Percentiles rank a stretch among this genome's conserved stretches.
phyloP scores from a whole-genome alignment of 2,797 vertebrate genomes.

The Myoxocephalus aenaeus region DNA sequence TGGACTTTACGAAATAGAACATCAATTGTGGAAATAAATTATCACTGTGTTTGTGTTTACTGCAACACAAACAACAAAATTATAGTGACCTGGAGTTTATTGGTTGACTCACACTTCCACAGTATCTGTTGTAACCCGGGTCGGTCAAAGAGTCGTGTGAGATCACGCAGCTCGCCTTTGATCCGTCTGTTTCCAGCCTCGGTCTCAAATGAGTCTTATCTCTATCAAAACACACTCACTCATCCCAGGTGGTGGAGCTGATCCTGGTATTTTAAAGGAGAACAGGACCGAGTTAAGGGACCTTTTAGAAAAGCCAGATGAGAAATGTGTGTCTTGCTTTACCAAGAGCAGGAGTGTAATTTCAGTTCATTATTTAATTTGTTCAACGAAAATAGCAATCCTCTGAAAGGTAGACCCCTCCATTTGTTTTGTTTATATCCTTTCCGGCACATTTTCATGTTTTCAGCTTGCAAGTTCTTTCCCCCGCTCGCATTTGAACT shows the following conservation, averaged over 20 bases:
- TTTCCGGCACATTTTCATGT: not conserved
- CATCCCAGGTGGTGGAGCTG: constrained; percentile 7
- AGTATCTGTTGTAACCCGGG: not conserved
- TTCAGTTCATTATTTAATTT: not conserved
- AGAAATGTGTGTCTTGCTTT: constrained; percentile 37
- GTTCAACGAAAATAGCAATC: not conserved
- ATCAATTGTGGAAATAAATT: not conserved
- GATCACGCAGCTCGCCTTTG: not conserved
- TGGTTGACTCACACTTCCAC: not conserved
- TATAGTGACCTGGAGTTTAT: not conserved
- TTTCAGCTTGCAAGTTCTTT: not conserved
- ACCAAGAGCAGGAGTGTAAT: constrained; percentile 18
- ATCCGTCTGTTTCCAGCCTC: no score
- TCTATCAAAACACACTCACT: not conserved
- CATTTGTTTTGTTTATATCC: not conserved
- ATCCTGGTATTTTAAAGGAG: constrained; percentile 13
- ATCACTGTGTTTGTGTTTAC: not conserved
- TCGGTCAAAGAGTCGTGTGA: not conserved
- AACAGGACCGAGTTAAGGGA: not conserved
- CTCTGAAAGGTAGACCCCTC: not conserved
- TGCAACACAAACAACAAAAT: not conserved
- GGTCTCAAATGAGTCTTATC: not conserved
- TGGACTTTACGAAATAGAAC: not conserved
- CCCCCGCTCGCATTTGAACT: not conserved
- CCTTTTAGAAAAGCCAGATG: constrained; percentile 17